Evolutionary conservation across 2,888 invertebrate species (phyloP).

Genomic region (Scaptomyza caliginosa): DNA sequence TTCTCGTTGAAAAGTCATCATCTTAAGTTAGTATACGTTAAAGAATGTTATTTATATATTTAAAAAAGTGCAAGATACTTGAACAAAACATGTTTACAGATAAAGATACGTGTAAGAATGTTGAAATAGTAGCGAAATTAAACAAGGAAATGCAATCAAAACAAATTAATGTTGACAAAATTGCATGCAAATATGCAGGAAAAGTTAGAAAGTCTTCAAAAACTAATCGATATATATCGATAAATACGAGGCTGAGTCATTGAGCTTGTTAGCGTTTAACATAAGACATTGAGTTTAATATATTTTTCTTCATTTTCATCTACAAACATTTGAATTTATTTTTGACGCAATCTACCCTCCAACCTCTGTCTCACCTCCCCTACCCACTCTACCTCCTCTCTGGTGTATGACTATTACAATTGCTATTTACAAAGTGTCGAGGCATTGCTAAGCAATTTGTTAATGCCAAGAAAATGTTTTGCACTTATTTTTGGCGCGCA

Average conservation of each 20-base stretch:
- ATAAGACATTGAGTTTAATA: no score
- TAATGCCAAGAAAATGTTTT: conserved; percentile 45
- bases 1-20: conserved; percentile 19
- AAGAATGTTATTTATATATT: conserved; percentile 10
- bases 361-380: neutral
- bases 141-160: neutral
- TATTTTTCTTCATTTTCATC: neutral
- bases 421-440: conserved; percentile 51
- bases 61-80: conserved; percentile 7
- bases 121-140: neutral
- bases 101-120: neutral
- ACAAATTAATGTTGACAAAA: neutral
- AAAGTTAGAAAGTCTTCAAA: no score
- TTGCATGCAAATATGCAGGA: neutral
- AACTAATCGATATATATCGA: neutral
- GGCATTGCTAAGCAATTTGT: conserved; percentile 38
- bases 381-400: neutral
- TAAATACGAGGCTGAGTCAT: neutral
- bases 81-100: neutral
- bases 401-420: conserved; percentile 43
- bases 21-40: conserved; percentile 6
- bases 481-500: conserved; percentile 61
- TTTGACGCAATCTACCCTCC: no score
- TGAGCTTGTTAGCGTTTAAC: no score
- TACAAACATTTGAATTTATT: neutral